Evolutionary conservation across 2,113 vertebrate species (phyloP).

Genomic region (Cottus gobio): DNA sequence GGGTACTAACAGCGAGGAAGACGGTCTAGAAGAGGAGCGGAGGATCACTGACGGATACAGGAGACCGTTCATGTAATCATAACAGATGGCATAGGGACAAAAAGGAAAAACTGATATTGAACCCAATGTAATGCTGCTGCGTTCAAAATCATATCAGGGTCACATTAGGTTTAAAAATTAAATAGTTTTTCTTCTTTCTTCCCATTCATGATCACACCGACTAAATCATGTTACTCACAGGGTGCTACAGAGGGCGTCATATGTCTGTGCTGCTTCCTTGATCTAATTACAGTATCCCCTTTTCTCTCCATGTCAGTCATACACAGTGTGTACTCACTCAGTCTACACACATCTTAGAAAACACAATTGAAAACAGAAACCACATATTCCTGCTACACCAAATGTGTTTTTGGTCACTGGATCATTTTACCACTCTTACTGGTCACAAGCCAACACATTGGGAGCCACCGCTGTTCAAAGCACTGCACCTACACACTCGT

Average conservation of each 20-base stretch:
- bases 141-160: slow-evolving; percentile 34
- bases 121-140: slow-evolving; percentile 13
- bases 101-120: slow-evolving; percentile 36
- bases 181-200: slow-evolving; percentile 38
- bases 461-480: not conserved
- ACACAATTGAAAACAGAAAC: not conserved
- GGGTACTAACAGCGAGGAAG: slow-evolving; percentile 96
- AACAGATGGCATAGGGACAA: slow-evolving; percentile 55
- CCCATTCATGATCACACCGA: slow-evolving; percentile 33
- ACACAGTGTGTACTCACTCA: not conserved
- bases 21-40: slow-evolving; percentile 85
- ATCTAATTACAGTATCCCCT: not conserved
- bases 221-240: slow-evolving; percentile 58
- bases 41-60: slow-evolving; percentile 23
- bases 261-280: slow-evolving; percentile 14
- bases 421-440: too few relatives aligned
- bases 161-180: slow-evolving; percentile 22
- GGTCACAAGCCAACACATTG: too few relatives aligned
- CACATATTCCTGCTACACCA: not conserved
- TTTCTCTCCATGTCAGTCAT: not conserved
- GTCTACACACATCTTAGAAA: not conserved
- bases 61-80: slow-evolving; percentile 45
- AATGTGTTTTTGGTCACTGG: not conserved
- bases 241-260: slow-evolving; percentile 46
- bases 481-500: not conserved